These are phyloP conservation scores for Leptinotarsa lineolata DNA, from an alignment of 1,140 invertebrate genomes.

Conservation along the genomic window DNA sequence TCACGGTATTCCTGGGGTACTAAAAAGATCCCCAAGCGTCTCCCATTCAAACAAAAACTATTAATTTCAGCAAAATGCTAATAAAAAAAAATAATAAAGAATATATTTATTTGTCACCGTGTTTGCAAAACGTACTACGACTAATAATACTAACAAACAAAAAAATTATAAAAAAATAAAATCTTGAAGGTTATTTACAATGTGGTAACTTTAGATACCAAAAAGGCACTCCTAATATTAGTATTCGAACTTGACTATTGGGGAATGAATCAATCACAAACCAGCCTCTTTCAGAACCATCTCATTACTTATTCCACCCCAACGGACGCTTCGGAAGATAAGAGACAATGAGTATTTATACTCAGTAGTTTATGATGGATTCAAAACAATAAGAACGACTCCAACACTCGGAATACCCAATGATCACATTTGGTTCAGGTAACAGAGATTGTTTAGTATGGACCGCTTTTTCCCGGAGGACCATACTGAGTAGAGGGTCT, in stretches of 20 bases:
- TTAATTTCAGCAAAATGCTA: too few species aligned
- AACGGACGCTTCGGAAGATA: neutral
- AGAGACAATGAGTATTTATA: too few species aligned
- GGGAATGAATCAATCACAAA: neutral
- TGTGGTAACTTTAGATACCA: constrained; percentile 1
- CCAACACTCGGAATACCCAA: neutral
- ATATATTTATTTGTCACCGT: constrained; percentile 48
- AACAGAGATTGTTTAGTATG: constrained; percentile 36
- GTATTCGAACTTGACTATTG: neutral
- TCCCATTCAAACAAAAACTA: too few species aligned
- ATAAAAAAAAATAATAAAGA: constrained; percentile 23
- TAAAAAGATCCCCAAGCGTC: too few species aligned
- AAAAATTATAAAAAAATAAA: constrained; percentile 14
- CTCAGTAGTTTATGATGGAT: too few species aligned
- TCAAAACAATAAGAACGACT: too few species aligned
- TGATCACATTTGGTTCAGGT: constrained; percentile 17
- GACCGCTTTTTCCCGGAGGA: constrained; percentile 44
- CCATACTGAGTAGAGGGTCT: constrained; percentile 41
- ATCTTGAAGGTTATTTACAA: constrained; percentile 23
- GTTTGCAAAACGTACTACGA: constrained; percentile 21
- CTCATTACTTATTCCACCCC: neutral
- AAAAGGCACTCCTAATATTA: too few species aligned
- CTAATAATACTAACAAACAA: constrained; percentile 30
- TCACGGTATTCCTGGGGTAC: too few species aligned
- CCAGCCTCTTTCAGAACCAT: neutral